These are phyloP conservation scores for Siderastrea siderea DNA, from an alignment of 92 coral and sea anemone species.

Conservation along the genomic window DNA sequence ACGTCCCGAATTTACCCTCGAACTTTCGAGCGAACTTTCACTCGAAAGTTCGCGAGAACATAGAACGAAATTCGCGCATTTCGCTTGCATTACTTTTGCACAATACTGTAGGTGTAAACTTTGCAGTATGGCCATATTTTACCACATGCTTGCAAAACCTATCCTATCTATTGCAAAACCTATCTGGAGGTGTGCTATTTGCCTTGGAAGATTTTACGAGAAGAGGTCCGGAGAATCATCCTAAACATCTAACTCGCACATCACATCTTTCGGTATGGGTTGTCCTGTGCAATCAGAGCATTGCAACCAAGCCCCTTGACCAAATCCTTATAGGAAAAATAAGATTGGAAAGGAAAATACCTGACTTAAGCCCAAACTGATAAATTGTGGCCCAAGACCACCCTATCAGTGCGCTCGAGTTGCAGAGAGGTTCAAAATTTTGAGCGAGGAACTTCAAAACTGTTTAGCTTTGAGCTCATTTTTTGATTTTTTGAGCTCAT, in stretches of 20 bases:
- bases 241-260: slow-evolving; percentile 28
- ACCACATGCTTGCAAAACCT: too few relatives aligned
- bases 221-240: slow-evolving; percentile 12
- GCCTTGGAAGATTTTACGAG: slow-evolving; percentile 41
- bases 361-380: slow-evolving; percentile 5
- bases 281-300: slow-evolving; percentile 70
- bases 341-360: slow-evolving; percentile 50
- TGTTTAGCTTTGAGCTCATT: slow-evolving; percentile 38
- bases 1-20: too few relatives aligned
- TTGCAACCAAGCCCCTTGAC: slow-evolving; percentile 58
- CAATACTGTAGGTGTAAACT: too few relatives aligned
- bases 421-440: slow-evolving; percentile 35
- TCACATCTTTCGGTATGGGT: slow-evolving; percentile 50
- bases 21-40: too few relatives aligned
- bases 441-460: slow-evolving; percentile 41
- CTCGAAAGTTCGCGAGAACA: too few relatives aligned
- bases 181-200: slow-evolving; percentile 39
- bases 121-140: too few relatives aligned
- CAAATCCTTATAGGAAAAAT: slow-evolving; percentile 25
- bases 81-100: too few relatives aligned
- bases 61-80: too few relatives aligned
- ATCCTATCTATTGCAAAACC: too few relatives aligned
- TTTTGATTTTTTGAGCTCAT: slow-evolving; percentile 38
- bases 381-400: slow-evolving; percentile 33
- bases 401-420: slow-evolving; percentile 30